These are phyloP conservation scores for Catagonus wagneri DNA, from an alignment of 2,113 vertebrate genomes.

Conservation along the genomic window DNA sequence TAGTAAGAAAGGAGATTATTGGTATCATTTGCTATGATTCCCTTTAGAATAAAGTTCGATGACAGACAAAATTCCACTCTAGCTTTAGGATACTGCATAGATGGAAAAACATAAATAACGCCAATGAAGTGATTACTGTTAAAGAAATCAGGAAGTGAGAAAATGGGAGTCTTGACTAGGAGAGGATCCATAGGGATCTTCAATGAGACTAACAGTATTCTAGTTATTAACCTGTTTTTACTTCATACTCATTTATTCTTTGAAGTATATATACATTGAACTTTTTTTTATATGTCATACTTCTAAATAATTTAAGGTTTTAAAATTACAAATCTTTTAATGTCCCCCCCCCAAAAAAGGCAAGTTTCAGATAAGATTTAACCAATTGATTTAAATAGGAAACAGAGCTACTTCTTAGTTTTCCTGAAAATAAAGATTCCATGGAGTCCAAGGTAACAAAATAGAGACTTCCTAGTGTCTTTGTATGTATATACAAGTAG, in stretches of 20 bases:
- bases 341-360: not conserved
- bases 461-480: not conserved
- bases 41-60: not conserved
- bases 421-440: constrained; percentile 20
- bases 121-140: not conserved
- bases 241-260: not conserved
- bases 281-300: constrained; percentile 12
- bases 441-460: not conserved
- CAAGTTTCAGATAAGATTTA: constrained; percentile 6
- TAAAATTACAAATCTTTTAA: not conserved
- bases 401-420: not conserved
- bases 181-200: not conserved
- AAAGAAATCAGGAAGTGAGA: not conserved
- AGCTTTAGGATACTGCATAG: not conserved
- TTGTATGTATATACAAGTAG: not conserved
- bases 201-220: not conserved
- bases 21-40: constrained; percentile 21
- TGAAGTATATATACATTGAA: not conserved
- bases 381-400: not conserved
- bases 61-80: not conserved
- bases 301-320: constrained; percentile 28
- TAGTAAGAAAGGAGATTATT: constrained; percentile 9
- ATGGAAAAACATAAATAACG: not conserved
- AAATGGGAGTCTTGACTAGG: not conserved
- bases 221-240: constrained; percentile 24